These are phyloP conservation scores for Dreissena rostriformis DNA, from an alignment of 1,140 invertebrate genomes.

Conservation along the genomic window DNA sequence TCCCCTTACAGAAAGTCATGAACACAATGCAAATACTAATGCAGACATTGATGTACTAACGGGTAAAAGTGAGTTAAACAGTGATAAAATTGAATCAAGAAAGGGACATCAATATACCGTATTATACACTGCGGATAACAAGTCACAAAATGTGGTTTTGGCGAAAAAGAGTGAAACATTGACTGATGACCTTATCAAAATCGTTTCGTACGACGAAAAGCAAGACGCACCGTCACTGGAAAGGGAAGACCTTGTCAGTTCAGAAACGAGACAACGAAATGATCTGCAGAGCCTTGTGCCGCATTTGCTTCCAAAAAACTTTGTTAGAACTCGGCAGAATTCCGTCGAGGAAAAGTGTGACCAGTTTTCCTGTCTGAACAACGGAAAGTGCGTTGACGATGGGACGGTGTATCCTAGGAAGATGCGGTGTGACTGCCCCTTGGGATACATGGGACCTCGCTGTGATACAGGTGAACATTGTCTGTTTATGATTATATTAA, in stretches of 20 bases:
- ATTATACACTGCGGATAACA: too few species aligned
- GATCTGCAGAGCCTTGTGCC: slow-evolving; percentile 42
- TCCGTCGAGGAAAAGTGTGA: slow-evolving; percentile 62
- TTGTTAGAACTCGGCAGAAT: not conserved
- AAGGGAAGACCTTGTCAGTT: slow-evolving; percentile 27
- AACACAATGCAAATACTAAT: too few species aligned
- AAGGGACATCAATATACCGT: too few species aligned
- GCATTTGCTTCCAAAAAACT: slow-evolving; percentile 5
- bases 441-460: slow-evolving; percentile 64
- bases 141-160: not conserved
- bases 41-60: too few species aligned
- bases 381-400: slow-evolving; percentile 69
- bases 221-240: slow-evolving; percentile 10
- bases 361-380: slow-evolving; percentile 67
- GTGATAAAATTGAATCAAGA: too few species aligned
- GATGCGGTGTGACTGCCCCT: slow-evolving; percentile 67
- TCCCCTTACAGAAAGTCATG: too few species aligned
- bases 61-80: too few species aligned
- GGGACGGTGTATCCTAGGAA: slow-evolving; percentile 24
- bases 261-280: slow-evolving; percentile 25
- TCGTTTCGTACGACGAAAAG: slow-evolving; percentile 31
- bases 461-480: slow-evolving; percentile 71
- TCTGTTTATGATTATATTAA: too few species aligned
- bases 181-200: slow-evolving; percentile 11
- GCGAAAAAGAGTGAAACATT: not conserved